Evolutionary conservation across 2,888 invertebrate genomes (phyloP), one percentile per base, ranked within the genome.

Genomic region (Graphium colonna): DNA sequence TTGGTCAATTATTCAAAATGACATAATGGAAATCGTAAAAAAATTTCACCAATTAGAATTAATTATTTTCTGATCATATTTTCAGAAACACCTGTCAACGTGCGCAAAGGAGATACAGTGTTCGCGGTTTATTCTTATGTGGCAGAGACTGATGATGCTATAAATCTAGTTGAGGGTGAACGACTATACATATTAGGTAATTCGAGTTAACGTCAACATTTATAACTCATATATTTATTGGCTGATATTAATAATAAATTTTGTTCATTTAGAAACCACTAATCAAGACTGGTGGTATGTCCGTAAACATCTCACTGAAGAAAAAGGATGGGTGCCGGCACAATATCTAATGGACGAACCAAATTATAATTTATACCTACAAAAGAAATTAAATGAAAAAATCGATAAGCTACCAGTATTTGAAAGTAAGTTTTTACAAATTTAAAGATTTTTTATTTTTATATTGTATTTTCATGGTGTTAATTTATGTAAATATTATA

Each of bases 221-320:
- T n/a, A n/a, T n/a, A n/a, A n/a, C n/a, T n/a, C n/a, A n/a, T n/a
- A n/a, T n/a, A n/a, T n/a, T n/a, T n/a, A n/a, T n/a, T n/a, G n/a
- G n/a, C n/a, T n/a, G n/a, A 21, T 3, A 21, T 21, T 21, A 21
- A 3, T 3, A 21, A 21, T 5, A 21, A 21, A 21, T 21, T 2
- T 21, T 21, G 31, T 31, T 9, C 69, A 58, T 65, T 54, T 81
- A 92, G 95, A 96, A 82, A 94, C 94, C 49, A 94, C 95, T 46
- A 96, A 96, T 76, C 92, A 94, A 49, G 97, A 97, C 74, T 97
- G 97, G 97, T 97, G 97, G 97, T 96, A 95, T 71, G 96, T 97
- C 0, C 94, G 93, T 65, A 97, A 97, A 78, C 94, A 95, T 76
- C 88, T 97, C 18, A 97, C 97, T 0, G 95, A 96, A 75, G 97